Evolutionary conservation across 2,888 invertebrate genomes (phyloP), one percentile per base, ranked within the genome.

Genomic region (Chouioia cunea): DNA sequence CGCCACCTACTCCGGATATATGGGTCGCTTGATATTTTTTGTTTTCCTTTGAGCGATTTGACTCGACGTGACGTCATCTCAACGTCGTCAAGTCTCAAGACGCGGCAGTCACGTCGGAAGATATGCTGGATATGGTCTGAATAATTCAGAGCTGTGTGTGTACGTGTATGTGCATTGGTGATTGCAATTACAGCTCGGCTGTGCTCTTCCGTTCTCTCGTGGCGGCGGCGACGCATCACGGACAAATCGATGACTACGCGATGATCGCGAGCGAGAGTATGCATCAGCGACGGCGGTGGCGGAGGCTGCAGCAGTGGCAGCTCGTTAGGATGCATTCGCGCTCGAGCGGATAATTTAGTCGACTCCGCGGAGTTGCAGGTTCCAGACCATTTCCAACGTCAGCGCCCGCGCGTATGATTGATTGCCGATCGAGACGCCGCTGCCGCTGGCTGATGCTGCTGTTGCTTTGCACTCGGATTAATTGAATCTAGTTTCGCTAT

Each of bases 171-270:
- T 65, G 76, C 74, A 70, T 70, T 62, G 72, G 74, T 74, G 75
- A 77, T 76, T 76, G 74, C 76, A 77, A 76, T 77, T 76, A 76
- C 75, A 56, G n/a, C 60, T 23, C 44, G 52, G 73, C 62, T 57
- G 48, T 44, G 65, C 44, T 56, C 54, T 18, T 4, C 44, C 47
- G 50, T 15, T 18, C 16, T 6, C 6, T n/a, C 18, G n/a, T 22
- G 18, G 22, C 14, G 53, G 20, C 18, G 58, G 10, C 58, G 44
- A 48, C 62, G 56, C 43, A 36, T 23, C 36, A 10, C 54, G 65
- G 70, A 59, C 65, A 65, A 70, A 70, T 70, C 65, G 70, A 65
- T 59, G 48, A 56, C n/a, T 6, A 36, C 36, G 36, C 36, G 36
- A 36, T 36, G 50, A 50, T 50, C 50, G 50, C 20, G 6, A 18